Conservation (phyloP, 2,888 invertebrate species). For the Syrista parreyssii region DNA sequence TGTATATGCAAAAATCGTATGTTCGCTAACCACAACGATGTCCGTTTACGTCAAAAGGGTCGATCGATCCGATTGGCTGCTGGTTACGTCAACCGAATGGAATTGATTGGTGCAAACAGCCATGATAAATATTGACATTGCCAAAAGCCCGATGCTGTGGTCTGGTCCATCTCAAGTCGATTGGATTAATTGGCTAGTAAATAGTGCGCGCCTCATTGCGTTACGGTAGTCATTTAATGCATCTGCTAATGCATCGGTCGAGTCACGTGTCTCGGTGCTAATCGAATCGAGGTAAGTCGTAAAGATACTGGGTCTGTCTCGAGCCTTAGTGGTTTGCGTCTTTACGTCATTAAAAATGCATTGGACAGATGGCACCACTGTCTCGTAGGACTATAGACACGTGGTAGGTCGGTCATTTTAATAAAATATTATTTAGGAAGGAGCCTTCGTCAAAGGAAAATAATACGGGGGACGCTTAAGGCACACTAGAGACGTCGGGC, state of each 20-base stretch:
- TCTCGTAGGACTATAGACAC: not conserved
- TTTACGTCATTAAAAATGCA: no score
- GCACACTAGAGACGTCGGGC: not conserved
- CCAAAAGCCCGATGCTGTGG: not conserved
- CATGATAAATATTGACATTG: not conserved
- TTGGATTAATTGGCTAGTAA: not conserved
- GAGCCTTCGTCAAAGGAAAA: not conserved
- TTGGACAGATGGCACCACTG: no score
- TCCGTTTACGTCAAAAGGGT: not conserved
- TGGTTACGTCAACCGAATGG: not conserved
- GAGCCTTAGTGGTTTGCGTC: no score
- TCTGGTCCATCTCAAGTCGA: not conserved
- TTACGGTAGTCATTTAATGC: not conserved
- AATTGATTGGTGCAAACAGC: not conserved
- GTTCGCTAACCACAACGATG: not conserved
- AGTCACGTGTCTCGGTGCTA: not conserved
- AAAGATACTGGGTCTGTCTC: not conserved
- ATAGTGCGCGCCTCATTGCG: not conserved
- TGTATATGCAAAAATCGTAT: not conserved
- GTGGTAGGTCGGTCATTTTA: not conserved
- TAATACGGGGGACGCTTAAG: not conserved
- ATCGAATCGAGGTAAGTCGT: not conserved
- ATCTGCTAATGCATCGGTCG: not conserved
- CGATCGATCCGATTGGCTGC: not conserved
- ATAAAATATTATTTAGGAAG: not conserved